Conservation (phyloP, 2,888 invertebrate genomes). For the Loripinus fragilis region DNA sequence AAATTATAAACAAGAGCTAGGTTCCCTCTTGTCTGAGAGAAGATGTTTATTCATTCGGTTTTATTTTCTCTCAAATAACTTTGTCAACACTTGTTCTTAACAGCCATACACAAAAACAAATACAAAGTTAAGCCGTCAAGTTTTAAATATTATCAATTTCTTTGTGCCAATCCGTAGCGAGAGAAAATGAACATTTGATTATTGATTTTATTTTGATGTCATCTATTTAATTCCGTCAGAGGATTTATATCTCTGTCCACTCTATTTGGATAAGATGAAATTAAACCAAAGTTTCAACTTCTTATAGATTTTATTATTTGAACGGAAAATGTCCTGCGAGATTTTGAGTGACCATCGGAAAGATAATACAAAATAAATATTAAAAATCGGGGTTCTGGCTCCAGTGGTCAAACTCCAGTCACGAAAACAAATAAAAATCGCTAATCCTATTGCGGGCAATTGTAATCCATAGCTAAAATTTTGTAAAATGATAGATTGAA, state of each 20-base stretch:
- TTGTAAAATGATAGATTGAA: constrained; percentile 45
- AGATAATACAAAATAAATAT: constrained; percentile 52
- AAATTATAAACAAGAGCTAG: constrained; percentile 14
- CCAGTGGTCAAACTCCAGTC: constrained; percentile 27
- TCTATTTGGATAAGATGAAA: constrained; percentile 4
- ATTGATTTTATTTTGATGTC: constrained; percentile 57
- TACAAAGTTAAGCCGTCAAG: constrained; percentile 40
- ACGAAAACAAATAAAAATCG: constrained; percentile 21
- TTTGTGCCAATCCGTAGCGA: constrained; percentile 53
- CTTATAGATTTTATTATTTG: constrained; percentile 20
- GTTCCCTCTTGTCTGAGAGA: constrained; percentile 40
- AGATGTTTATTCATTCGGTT: constrained; percentile 55
- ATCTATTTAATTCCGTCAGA: constrained; percentile 55
- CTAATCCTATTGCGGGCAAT: constrained; percentile 16
- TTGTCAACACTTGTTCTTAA: constrained; percentile 51
- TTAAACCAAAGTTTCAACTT: constrained; percentile 22
- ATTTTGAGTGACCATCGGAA: constrained; percentile 45
- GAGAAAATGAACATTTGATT: constrained; percentile 64
- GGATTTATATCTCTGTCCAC: constrained; percentile 29
- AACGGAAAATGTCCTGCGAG: constrained; percentile 1
- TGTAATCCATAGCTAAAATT: constrained; percentile 15
- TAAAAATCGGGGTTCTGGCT: constrained; percentile 45
- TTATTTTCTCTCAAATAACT: constrained; percentile 53
- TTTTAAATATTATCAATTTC: constrained; percentile 51
- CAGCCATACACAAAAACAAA: constrained; percentile 64